Base-by-base conservation (phyloP, 2,888 invertebrate genomes). In the Pachymerium ferrugineum region DNA sequence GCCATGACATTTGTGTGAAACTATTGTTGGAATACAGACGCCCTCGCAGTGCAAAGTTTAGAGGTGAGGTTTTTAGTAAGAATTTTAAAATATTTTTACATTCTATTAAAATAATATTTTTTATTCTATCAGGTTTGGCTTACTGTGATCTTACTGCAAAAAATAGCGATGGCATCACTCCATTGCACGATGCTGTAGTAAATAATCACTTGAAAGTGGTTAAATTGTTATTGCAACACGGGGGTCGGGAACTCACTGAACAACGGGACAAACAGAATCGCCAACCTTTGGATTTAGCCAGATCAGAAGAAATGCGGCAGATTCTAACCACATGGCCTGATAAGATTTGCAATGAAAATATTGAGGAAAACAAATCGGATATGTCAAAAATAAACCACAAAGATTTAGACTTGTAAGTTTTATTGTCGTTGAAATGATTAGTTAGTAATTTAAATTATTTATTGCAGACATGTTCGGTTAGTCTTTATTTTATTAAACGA, bases 171-270 rank as follows among this genome's bases (percentile, higher is more conserved):
- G 74, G 72, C n/a, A 62, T 72, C 14, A 74, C 72, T 3, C 68
- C 74, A 12, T 31, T 74, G 12, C 74, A 74, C 47, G 74, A 74
- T 69, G 74, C 74, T 2, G 74, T 73, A 5, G 28, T 68, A 6
- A 69, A 62, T 19, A 42, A 69, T 29, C 28, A 69, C 29, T 10
- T 73, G 3, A 69, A 62, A 3, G 30, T 68, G 12, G 74, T 30
- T 2, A 8, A 42, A 12, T 4, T 73, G 16, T 29, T 74, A 3
- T 29, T 74, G 4, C 19, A 67, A 22, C 29, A 14, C 30, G 72
- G 72, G 29, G 67, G 67, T 12, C 4, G 38, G 3, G 38, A n/a
- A n/a, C 16, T 38, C n/a, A 12, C 16, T 12, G 38, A 38, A 3
- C 38, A 38, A 14, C 5, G 5, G n/a, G 38, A 38, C 14, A 38